phyloP scores from a whole-genome alignment of 2,113 vertebrate genomes.

The Sminthopsis crassicaudata region DNA sequence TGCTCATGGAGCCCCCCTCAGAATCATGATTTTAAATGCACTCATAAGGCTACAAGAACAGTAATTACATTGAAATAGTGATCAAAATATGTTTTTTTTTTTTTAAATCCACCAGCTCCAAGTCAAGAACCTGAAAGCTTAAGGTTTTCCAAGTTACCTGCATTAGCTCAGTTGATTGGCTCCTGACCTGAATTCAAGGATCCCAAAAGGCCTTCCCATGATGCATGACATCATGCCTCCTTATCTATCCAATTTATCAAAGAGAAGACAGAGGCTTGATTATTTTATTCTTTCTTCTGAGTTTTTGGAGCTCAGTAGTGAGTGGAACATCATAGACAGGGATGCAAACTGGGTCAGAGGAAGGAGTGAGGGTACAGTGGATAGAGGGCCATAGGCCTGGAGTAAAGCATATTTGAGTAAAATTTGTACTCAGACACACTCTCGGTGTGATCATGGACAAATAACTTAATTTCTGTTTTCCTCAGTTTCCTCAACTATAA shows the following conservation, averaged over 20 bases:
- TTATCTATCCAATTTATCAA: background rate
- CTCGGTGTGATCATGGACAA: background rate
- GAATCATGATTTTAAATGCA: too few species aligned
- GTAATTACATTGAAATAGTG: too few species aligned
- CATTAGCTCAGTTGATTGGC: too few species aligned
- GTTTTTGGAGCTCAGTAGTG: background rate
- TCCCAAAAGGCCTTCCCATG: constrained; percentile 1
- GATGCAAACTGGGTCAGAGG: background rate
- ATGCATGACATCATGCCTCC: background rate
- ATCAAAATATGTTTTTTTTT: too few species aligned
- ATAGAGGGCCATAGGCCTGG: background rate
- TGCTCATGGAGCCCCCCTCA: too few species aligned
- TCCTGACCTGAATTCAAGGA: background rate
- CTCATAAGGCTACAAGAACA: too few species aligned
- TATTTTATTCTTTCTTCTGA: background rate
- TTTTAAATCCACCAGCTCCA: too few species aligned
- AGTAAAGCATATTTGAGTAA: background rate
- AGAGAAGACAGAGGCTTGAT: background rate
- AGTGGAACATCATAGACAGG: background rate
- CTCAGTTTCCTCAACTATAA: background rate
- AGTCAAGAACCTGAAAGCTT: too few species aligned
- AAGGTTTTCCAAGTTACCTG: too few species aligned
- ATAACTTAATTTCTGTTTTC: too few species aligned
- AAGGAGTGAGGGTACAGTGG: background rate
- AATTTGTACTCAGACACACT: background rate